These are phyloP conservation scores for Ctenopoma kingsleyae DNA, from an alignment of 2,797 vertebrate genomes.

Conservation along the genomic window DNA sequence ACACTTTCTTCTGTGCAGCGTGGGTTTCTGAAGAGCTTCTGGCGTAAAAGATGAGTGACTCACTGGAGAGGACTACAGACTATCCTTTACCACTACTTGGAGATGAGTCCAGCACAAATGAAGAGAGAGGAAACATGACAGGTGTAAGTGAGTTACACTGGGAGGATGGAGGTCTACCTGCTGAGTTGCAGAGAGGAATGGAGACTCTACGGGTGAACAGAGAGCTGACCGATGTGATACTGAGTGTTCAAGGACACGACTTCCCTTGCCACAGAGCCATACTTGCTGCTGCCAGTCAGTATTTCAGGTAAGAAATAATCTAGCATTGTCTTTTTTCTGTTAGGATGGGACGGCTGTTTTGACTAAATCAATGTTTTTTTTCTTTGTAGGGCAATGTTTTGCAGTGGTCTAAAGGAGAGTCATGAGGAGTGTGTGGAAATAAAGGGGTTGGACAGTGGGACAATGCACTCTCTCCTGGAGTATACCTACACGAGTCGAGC, in stretches of 20 bases:
- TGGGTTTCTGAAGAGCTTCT: conserved; percentile 2
- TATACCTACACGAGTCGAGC: conserved; percentile 97
- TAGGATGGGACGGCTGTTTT: background rate
- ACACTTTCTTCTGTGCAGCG: background rate
- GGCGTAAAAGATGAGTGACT: conserved; percentile 66
- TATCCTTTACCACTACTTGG: conserved; percentile 28
- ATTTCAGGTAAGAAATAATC: conserved; percentile 91
- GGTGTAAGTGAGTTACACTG: conserved; percentile 57
- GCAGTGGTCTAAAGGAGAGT: conserved; percentile 94
- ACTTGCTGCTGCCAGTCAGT: conserved; percentile 95
- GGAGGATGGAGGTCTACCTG: conserved; percentile 75
- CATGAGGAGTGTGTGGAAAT: conserved; percentile 92
- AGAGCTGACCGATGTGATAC: conserved; percentile 90
- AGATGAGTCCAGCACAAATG: conserved; percentile 15
- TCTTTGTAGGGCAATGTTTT: conserved; percentile 94
- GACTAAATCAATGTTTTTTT: conserved; percentile 23
- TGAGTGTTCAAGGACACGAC: conserved; percentile 89
- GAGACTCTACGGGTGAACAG: conserved; percentile 71
- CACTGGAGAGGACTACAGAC: conserved; percentile 77
- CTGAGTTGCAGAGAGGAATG: conserved; percentile 79
- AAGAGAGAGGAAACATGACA: conserved; percentile 23
- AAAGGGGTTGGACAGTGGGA: conserved; percentile 91
- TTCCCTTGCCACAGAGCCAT: conserved; percentile 95
- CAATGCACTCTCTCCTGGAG: conserved; percentile 92
- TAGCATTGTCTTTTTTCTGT: background rate